A percentile compares a stretch with the other conserved stretches of the same genome.
Conservation (phyloP, 2,888 invertebrate genomes). For the Drosophila meridionalis region DNA sequence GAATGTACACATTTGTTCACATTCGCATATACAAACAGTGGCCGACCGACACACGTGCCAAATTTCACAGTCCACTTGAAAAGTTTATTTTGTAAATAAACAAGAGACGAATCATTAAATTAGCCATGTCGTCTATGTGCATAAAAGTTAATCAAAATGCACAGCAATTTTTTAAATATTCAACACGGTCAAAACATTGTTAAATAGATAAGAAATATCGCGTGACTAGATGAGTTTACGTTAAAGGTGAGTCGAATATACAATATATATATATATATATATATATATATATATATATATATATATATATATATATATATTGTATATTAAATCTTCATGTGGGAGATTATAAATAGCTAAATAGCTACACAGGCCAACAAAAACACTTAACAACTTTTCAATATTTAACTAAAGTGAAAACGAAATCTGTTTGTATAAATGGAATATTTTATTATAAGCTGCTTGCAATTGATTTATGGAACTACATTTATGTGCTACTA, state of each 20-base stretch:
- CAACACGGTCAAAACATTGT: background rate
- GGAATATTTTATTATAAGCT: background rate
- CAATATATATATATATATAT: too few species aligned
- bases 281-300: too few species aligned
- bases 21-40: slow-evolving; percentile 29
- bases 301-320: too few species aligned
- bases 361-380: background rate
- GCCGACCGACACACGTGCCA: slow-evolving; percentile 43
- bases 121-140: slow-evolving; percentile 10
- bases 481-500: background rate
- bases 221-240: slow-evolving; percentile 8
- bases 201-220: slow-evolving; percentile 13
- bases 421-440: background rate
- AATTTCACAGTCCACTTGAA: slow-evolving; percentile 49
- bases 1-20: slow-evolving; percentile 18
- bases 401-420: background rate
- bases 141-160: slow-evolving; percentile 23
- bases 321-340: background rate
- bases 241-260: background rate
- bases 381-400: background rate
- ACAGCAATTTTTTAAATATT: slow-evolving; percentile 6
- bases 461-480: background rate
- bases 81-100: slow-evolving; percentile 30
- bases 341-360: background rate
- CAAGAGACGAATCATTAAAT: slow-evolving; percentile 30